Percentiles rank a stretch among this genome's conserved stretches.
Evolutionary conservation across 2,113 vertebrate genomes (phyloP).

Genomic region (Acrocephalus arundinaceus): DNA sequence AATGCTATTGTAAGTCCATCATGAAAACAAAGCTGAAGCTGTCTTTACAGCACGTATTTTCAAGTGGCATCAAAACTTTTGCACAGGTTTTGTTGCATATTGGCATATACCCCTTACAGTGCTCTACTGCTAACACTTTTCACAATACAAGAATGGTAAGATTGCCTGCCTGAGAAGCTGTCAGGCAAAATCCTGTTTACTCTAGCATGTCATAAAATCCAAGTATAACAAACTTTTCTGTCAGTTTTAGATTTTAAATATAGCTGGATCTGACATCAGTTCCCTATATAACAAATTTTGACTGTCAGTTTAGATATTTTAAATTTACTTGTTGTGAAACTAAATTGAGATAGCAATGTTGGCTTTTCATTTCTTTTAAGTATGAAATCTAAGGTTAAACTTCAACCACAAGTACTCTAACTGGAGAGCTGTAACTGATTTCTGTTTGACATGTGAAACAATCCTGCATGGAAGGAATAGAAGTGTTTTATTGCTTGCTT

Average conservation of each 20-base stretch:
- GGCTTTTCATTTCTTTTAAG: not conserved
- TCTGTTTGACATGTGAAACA: not conserved
- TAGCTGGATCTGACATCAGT: not conserved
- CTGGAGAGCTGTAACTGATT: not conserved
- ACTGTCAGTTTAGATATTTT: not conserved
- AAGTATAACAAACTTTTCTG: conserved; percentile 15
- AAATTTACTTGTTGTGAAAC: not conserved
- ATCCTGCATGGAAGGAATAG: not conserved
- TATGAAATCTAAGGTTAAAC: not conserved
- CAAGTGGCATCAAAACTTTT: not conserved
- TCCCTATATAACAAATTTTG: not conserved
- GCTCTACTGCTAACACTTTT: not conserved
- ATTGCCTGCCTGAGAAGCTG: not conserved
- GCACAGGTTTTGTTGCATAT: not conserved
- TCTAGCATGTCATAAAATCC: conserved; percentile 8
- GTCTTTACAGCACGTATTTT: not conserved
- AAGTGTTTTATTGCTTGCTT: not conserved
- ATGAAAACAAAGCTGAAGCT: not conserved
- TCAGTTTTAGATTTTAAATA: conserved; percentile 8
- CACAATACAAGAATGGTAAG: not conserved
- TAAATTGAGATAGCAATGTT: not conserved
- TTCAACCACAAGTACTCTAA: not conserved
- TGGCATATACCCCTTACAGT: not conserved
- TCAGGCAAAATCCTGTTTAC: conserved; percentile 26
- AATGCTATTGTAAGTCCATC: not conserved